Evolutionary conservation across 1,140 invertebrate genomes (phyloP), one percentile per base, ranked within the genome.

Genomic region (Zaprionus lachaisei): DNA sequence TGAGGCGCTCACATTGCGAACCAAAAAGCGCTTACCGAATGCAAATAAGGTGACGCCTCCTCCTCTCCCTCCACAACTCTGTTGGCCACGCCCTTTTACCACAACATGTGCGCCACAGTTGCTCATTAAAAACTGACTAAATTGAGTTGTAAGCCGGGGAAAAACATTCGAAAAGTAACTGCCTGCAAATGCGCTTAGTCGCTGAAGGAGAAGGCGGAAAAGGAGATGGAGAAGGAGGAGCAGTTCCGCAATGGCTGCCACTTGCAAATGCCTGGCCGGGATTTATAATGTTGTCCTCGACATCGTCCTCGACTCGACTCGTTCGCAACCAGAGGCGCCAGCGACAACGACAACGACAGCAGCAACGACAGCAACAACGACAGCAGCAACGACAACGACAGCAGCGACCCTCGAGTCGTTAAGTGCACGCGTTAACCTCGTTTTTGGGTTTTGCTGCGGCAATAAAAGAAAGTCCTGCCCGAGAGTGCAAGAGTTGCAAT

Each of bases 341-440:
- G 28, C 28, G 28, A 31, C 28, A 31, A 31, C 47, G 47, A 77
- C 41, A 24, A 15, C 26, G 38, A 41, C 38, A 26, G 20, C 60
- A 26, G 22, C 17, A 7, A 17, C 60, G 22, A 22, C 47, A 26
- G 41, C 31, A 31, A 1, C 31, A 31, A 31, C 31, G 9, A 34
- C 63, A 31, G 9, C 28, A 31, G 6, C 7, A 31, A 9, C 63
- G 34, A 15, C 64, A 44, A 31, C 72, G 54, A 54, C 67, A 64
- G 69, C 68, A 65, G 38, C 61, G 84, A 76, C 83, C 84, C 84
- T 89, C 80, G 74, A 78, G 81, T 79, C 85, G 84, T 87, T 87
- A 87, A 90, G 84, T 89, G 85, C 85, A 87, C 85, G 84, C 87
- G 84, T 89, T 89, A 89, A 89, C 84, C 84, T 83, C 84, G 72